phyloP scores from a whole-genome alignment of 2,888 invertebrate genomes.

The Amblyteles armatorius region DNA sequence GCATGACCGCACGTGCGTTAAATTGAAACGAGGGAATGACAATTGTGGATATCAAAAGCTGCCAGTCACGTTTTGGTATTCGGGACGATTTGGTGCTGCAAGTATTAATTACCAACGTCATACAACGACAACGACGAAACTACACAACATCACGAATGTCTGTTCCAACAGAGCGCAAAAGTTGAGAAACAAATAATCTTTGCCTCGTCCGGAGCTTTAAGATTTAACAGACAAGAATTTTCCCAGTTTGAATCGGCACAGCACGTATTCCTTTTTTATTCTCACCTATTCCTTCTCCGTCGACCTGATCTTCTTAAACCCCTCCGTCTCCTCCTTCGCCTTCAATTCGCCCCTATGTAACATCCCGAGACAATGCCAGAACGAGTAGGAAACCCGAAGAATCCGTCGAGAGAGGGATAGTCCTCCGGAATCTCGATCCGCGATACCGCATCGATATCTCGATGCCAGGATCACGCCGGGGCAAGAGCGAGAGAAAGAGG shows the following conservation, averaged over 20 bases:
- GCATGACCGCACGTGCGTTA: slow-evolving; percentile 33
- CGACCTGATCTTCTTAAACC: neutral
- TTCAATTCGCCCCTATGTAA: slow-evolving; percentile 36
- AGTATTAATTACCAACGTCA: neutral
- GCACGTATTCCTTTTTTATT: slow-evolving; percentile 5
- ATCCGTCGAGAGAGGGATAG: slow-evolving; percentile 8
- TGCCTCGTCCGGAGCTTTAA: neutral
- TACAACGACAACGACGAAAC: neutral
- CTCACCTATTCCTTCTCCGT: slow-evolving; percentile 2
- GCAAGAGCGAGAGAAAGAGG: neutral
- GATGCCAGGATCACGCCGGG: slow-evolving; percentile 41
- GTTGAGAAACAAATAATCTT: neutral
- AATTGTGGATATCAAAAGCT: neutral
- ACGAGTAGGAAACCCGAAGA: slow-evolving; percentile 7
- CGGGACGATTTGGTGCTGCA: neutral
- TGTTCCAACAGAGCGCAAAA: neutral
- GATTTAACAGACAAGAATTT: neutral
- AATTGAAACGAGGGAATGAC: neutral
- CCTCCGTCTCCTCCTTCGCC: neutral
- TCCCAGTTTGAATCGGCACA: neutral
- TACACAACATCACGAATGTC: neutral
- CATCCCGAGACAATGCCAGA: slow-evolving; percentile 14
- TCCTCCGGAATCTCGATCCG: slow-evolving; percentile 22
- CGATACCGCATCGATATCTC: slow-evolving; percentile 58
- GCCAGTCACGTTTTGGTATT: neutral